Conservation (phyloP, 1,140 invertebrate genomes). For the Drosophila trapezifrons region DNA sequence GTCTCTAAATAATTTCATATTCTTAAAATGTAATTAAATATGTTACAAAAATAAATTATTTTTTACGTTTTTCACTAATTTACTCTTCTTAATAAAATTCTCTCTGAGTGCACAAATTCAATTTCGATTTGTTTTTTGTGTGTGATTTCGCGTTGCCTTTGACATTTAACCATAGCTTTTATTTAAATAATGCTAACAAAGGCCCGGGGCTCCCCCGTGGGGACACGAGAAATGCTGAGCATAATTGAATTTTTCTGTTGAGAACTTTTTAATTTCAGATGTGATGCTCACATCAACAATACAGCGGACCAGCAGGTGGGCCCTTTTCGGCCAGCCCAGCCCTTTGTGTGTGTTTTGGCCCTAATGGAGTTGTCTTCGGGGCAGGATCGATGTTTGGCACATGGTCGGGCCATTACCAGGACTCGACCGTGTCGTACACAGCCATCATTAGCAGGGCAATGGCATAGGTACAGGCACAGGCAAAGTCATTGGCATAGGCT, state of each 20-base stretch:
- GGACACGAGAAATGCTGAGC: conserved; percentile 31
- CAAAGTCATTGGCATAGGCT: background rate
- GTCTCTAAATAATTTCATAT: too few species aligned
- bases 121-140: conserved; percentile 1
- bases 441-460: conserved; percentile 48
- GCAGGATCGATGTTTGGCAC: conserved; percentile 43
- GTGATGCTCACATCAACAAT: conserved; percentile 26
- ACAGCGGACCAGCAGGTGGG: conserved; percentile 40
- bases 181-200: conserved; percentile 49
- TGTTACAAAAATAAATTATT: too few species aligned
- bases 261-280: conserved; percentile 59
- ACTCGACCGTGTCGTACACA: conserved; percentile 20
- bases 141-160: background rate
- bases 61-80: too few species aligned
- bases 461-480: background rate
- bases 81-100: too few species aligned
- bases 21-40: too few species aligned
- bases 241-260: conserved; percentile 78
- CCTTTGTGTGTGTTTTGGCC: conserved; percentile 40
- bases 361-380: conserved; percentile 59
- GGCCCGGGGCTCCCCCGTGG: background rate
- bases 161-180: conserved; percentile 4
- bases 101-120: background rate
- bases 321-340: conserved; percentile 7
- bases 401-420: conserved; percentile 62